Evolutionary conservation across 2,113 vertebrate species (phyloP), one percentile per base, ranked within the genome.

Genomic region (Siphamia tubifer): DNA sequence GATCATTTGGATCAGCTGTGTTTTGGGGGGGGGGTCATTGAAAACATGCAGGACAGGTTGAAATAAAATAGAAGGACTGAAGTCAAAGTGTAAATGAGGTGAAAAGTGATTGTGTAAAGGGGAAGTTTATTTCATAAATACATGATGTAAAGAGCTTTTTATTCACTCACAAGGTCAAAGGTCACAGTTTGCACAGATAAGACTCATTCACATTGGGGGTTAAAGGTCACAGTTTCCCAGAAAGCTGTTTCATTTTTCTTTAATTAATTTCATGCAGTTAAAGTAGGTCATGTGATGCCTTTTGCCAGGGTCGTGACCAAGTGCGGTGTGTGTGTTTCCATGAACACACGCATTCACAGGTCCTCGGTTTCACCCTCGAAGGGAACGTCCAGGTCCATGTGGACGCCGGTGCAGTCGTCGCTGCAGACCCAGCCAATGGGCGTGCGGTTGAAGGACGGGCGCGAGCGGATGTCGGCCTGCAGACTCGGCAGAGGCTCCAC

Each of bases 371-470:
- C 97, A 68, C 94, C 96, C 19, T 95, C 94, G 13, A 94, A 81
- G 42, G 95, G 93, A 49, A 94, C 84, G 42, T 93, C 92, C 81
- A 94, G 32, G 25, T 96, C 91, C 86, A 93, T 88, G 13, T 72
- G 93, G 88, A 95, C 92, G 77, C 95, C 89, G 0, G 87, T 91
- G 74, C 85, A 90, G 44, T 97, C 96, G 54, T 96, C 95, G 8
- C 90, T 94, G 77, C 95, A 94, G 79, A 94, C 82, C 98, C 98
- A 99, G 64, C 96, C 96, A 49, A 98, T 95, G 52, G 98, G 97
- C 38, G 97, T 99, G 88, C 96, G 95, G 92, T 99, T 99, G 91
- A 99, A 99, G 47, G 96, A 98, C 68, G 97, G 98, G 58, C 98
- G 95, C 15, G 94, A 94, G 82, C 90, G 89, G 67, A 96, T 90